Conservation (phyloP, 2,113 vertebrate species). For the Dipodomys merriami region DNA sequence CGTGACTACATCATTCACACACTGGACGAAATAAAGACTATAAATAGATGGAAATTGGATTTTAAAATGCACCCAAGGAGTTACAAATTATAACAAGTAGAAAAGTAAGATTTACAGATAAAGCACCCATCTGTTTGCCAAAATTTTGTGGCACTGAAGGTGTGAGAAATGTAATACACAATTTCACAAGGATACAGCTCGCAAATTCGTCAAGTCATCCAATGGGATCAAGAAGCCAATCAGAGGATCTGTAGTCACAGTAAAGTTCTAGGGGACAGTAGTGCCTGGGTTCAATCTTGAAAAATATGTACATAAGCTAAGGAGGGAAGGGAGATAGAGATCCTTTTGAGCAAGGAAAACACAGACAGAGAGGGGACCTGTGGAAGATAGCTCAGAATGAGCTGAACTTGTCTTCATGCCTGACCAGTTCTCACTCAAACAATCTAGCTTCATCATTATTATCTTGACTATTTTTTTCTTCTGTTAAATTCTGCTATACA, state of each 20-base stretch:
- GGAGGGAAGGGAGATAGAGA: neutral
- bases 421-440: neutral
- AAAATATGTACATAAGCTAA: neutral
- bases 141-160: neutral
- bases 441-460: slow-evolving; percentile 21
- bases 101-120: slow-evolving; percentile 16
- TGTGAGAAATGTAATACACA: neutral
- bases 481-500: slow-evolving; percentile 1
- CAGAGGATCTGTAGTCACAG: neutral
- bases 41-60: neutral
- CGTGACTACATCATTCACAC: slow-evolving; percentile 32
- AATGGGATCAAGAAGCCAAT: neutral
- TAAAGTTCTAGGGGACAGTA: neutral
- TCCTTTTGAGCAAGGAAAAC: neutral
- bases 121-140: neutral
- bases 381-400: neutral
- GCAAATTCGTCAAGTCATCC: neutral
- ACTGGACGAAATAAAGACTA: slow-evolving; percentile 30
- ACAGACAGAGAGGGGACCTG: no score
- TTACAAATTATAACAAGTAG: slow-evolving; percentile 34
- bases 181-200: neutral
- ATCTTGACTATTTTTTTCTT: slow-evolving; percentile 23
- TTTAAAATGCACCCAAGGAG: neutral
- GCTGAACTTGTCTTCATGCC: neutral
- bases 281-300: neutral